phyloP scores from a whole-genome alignment of 2,113 vertebrate genomes.

The Trichechus manatus region DNA sequence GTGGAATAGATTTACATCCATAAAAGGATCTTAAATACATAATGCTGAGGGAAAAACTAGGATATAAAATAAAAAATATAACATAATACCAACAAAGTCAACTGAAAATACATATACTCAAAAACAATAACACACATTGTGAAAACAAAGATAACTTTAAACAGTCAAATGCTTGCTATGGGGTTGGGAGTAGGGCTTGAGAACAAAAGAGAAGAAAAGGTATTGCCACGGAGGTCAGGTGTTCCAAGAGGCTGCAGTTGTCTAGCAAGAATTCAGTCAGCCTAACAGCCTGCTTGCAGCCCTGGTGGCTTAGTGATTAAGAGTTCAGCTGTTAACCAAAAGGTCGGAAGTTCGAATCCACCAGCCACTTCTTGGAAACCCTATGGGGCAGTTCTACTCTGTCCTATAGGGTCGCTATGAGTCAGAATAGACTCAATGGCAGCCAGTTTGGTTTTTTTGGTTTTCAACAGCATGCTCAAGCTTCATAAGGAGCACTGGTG shows the following conservation, averaged over 20 bases:
- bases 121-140: background rate
- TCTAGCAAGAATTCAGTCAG: background rate
- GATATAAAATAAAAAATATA: background rate
- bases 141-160: background rate
- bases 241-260: background rate
- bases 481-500: background rate
- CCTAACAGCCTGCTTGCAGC: background rate
- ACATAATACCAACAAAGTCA: background rate
- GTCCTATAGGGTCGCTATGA: too few species aligned
- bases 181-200: background rate
- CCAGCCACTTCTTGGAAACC: too few species aligned
- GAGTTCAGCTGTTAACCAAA: too few species aligned
- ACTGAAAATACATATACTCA: background rate
- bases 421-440: too few species aligned
- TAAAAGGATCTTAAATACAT: background rate
- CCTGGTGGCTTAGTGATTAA: too few species aligned
- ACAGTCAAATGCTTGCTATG: background rate
- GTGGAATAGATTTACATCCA: background rate
- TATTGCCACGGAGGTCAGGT: background rate
- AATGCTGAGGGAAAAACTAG: background rate
- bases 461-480: background rate
- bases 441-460: too few species aligned
- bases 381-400: too few species aligned
- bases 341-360: too few species aligned
- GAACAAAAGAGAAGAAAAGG: background rate